Evolutionary conservation across 2,888 invertebrate species (phyloP).

Genomic region (Julus scandinavius): DNA sequence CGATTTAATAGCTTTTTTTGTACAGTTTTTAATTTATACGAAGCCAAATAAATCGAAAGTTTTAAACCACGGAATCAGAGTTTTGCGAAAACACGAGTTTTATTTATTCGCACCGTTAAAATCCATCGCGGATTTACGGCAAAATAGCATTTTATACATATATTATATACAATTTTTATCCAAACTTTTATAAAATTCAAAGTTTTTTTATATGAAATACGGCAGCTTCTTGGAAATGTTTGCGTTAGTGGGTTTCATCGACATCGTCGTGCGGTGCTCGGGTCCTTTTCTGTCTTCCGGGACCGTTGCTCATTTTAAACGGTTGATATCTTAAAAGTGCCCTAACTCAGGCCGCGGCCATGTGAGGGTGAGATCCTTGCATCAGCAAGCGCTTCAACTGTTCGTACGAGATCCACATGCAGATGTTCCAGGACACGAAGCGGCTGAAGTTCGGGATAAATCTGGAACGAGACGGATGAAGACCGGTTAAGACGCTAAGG

Average conservation of each 20-base stretch:
- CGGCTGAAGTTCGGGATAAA: conserved; percentile 75
- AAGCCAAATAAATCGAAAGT: conserved; percentile 7
- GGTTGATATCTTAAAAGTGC: no score
- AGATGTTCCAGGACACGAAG: conserved; percentile 76
- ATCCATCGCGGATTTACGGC: no score
- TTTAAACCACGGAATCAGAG: background rate
- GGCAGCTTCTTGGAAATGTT: background rate
- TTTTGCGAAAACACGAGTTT: no score
- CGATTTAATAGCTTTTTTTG: conserved; percentile 13
- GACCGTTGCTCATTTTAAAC: no score
- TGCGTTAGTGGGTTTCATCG: background rate
- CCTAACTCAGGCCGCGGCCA: background rate
- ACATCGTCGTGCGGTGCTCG: no score
- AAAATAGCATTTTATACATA: no score
- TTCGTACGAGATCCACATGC: conserved; percentile 75
- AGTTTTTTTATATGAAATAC: no score
- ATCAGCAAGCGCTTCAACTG: conserved; percentile 69
- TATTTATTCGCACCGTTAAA: no score
- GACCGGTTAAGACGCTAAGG: background rate
- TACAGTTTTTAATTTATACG: conserved; percentile 53
- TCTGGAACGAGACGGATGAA: conserved; percentile 64
- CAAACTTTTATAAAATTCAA: background rate
- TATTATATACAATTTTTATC: no score
- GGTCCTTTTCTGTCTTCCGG: no score
- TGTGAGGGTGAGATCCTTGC: background rate